Evolutionary conservation across 2,113 vertebrate species (phyloP).

Genomic region (Cacatua alba): DNA sequence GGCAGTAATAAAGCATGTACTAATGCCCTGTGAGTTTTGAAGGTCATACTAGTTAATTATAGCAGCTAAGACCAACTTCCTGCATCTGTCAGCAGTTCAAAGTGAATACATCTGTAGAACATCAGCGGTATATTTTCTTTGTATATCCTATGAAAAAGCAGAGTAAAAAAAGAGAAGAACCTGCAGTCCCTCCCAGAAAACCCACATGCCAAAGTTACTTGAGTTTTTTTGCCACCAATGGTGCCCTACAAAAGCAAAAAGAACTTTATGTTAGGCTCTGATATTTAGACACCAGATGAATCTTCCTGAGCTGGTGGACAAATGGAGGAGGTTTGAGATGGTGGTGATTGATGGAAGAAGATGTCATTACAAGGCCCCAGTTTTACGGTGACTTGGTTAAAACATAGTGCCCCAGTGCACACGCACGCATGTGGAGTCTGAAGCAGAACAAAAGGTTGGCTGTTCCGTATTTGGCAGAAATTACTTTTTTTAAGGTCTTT

Average conservation of each 20-base stretch:
- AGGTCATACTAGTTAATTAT: neutral
- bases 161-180: neutral
- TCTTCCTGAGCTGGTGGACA: neutral
- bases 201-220: neutral
- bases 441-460: neutral
- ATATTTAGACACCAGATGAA: neutral
- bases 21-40: neutral
- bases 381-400: neutral
- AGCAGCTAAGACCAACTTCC: neutral
- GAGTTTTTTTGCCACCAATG: neutral
- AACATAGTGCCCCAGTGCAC: neutral
- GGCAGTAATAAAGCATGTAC: neutral
- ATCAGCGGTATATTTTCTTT: neutral
- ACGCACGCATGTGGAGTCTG: neutral
- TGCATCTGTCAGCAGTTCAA: neutral
- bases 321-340: neutral
- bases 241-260: neutral
- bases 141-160: neutral
- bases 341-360: neutral
- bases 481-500: neutral
- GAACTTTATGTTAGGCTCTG: neutral
- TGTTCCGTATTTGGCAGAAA: neutral
- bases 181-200: neutral
- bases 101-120: neutral
- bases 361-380: neutral